phyloP scores from a whole-genome alignment of 1,140 invertebrate species.

The Diploscapter pachys region DNA sequence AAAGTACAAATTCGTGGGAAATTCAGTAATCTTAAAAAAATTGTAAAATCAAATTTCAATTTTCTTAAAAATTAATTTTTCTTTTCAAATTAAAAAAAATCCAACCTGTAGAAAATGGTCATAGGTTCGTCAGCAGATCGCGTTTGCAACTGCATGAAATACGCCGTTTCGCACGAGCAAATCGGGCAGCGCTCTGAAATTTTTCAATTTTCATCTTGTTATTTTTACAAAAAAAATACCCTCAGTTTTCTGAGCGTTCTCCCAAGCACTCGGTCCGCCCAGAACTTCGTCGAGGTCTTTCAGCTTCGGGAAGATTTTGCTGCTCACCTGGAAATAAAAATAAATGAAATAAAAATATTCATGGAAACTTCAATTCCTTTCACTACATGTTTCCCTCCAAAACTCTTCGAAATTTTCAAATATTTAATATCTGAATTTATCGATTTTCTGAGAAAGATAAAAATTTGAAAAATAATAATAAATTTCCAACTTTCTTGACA shows the following conservation, averaged over 20 bases:
- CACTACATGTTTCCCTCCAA: background rate
- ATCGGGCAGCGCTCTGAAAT: conserved; percentile 72
- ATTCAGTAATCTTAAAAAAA: no score
- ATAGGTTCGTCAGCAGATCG: conserved; percentile 96
- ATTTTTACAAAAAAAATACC: conserved; percentile 63
- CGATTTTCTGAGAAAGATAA: conserved; percentile 15
- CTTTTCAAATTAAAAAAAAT: no score
- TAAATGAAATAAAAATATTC: conserved; percentile 24
- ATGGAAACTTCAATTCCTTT: conserved; percentile 3
- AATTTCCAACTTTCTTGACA: conserved; percentile 65
- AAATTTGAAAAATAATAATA: conserved; percentile 2
- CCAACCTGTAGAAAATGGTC: conserved; percentile 87
- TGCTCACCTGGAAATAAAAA: conserved; percentile 58
- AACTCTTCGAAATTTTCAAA: background rate
- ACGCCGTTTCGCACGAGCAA: conserved; percentile 81
- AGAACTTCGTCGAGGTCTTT: conserved; percentile 91
- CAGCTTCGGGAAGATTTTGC: conserved; percentile 74
- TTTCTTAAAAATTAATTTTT: no score
- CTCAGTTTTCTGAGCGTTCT: conserved; percentile 91
- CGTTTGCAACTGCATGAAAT: conserved; percentile 95
- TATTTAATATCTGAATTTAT: background rate
- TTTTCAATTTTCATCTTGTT: conserved; percentile 4
- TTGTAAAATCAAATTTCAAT: no score
- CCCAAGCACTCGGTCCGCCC: conserved; percentile 85
- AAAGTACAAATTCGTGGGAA: no score